These are phyloP conservation scores for Emys orbicularis DNA, from an alignment of 2,797 vertebrate genomes.

Conservation along the genomic window DNA sequence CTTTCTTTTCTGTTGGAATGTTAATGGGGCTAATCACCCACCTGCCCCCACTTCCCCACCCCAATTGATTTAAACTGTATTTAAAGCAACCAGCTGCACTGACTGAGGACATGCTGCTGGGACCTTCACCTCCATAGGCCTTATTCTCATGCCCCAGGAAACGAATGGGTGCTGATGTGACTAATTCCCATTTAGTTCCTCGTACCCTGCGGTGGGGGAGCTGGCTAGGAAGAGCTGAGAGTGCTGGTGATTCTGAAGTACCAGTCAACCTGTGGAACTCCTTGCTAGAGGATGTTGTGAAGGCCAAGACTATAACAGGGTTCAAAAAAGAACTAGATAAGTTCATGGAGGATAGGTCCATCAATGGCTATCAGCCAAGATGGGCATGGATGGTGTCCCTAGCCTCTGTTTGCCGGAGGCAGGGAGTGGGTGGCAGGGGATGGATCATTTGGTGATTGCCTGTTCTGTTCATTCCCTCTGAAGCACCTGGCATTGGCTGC, in stretches of 20 bases:
- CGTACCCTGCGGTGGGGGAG: not conserved
- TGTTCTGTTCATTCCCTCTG: no score
- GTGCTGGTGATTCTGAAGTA: not conserved
- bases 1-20: not conserved
- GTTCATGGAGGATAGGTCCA: no score
- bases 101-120: not conserved
- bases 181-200: not conserved
- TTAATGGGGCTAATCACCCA: not conserved
- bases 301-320: no score
- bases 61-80: not conserved
- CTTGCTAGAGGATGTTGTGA: no score
- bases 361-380: no score
- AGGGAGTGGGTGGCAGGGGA: no score
- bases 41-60: not conserved
- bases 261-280: not conserved
- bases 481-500: no score
- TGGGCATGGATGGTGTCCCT: no score
- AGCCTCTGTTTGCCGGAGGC: no score
- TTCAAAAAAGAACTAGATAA: no score
- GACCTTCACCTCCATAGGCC: not conserved
- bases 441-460: no score
- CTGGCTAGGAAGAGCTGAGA: not conserved
- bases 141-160: not conserved
- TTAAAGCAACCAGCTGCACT: not conserved
- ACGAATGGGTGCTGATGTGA: not conserved